Conservation (phyloP, 2,113 vertebrate species). For the Corythoichthys intestinalis region DNA sequence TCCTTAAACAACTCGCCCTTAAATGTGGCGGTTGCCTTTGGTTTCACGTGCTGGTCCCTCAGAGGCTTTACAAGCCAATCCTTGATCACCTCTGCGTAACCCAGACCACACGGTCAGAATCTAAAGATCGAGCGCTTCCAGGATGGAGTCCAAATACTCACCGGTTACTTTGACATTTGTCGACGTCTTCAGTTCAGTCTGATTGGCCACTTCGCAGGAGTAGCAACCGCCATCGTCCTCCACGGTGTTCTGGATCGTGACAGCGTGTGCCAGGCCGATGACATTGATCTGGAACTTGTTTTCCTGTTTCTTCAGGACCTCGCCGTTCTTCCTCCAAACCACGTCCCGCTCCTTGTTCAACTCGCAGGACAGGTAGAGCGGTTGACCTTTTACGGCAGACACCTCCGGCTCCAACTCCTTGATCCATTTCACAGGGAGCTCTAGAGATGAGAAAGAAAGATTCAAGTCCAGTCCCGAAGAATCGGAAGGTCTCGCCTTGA, state of each 20-base stretch:
- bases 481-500: not conserved
- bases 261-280: slow-evolving; percentile 82
- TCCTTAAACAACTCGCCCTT: slow-evolving; percentile 86
- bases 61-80: slow-evolving; percentile 95
- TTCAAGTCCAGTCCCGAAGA: not conserved
- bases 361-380: slow-evolving; percentile 89
- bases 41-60: slow-evolving; percentile 94
- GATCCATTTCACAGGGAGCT: slow-evolving; percentile 88
- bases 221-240: slow-evolving; percentile 82
- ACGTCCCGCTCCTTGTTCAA: slow-evolving; percentile 91
- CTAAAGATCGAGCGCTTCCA: not conserved
- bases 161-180: slow-evolving; percentile 87
- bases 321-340: slow-evolving; percentile 87
- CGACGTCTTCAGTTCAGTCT: slow-evolving; percentile 78
- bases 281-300: slow-evolving; percentile 81
- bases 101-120: not conserved
- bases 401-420: slow-evolving; percentile 87
- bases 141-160: slow-evolving; percentile 53
- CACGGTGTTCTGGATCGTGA: slow-evolving; percentile 80
- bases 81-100: slow-evolving; percentile 82
- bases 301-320: slow-evolving; percentile 71
- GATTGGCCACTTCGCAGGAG: slow-evolving; percentile 73
- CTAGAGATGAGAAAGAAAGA: slow-evolving; percentile 55
- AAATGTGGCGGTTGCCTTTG: slow-evolving; percentile 85
- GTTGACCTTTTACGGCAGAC: slow-evolving; percentile 85